These are phyloP conservation scores for Eonycteris spelaea DNA, from an alignment of 2,113 vertebrate species.

Conservation along the genomic window DNA sequence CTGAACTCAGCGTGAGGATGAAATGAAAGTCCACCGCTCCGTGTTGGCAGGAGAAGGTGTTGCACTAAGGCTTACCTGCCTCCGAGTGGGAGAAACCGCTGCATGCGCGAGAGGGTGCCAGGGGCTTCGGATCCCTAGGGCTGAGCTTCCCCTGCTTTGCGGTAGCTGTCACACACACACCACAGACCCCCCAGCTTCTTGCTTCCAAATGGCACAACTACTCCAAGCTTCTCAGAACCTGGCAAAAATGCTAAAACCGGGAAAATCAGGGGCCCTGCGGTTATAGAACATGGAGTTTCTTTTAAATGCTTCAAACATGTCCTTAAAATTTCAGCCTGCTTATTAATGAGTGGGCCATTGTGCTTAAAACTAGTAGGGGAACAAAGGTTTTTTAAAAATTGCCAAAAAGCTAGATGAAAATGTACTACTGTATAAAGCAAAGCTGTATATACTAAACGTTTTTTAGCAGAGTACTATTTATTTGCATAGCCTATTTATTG, in stretches of 20 bases:
- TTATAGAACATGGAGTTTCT: slow-evolving; percentile 31
- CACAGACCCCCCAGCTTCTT: neutral
- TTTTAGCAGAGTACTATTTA: slow-evolving; percentile 85
- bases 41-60: neutral
- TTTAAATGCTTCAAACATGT: slow-evolving; percentile 54
- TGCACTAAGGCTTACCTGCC: neutral
- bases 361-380: slow-evolving; percentile 65
- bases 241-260: neutral
- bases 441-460: slow-evolving; percentile 82
- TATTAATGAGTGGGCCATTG: slow-evolving; percentile 53
- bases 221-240: neutral
- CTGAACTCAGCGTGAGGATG: neutral
- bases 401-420: slow-evolving; percentile 68
- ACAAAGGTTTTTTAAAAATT: slow-evolving; percentile 52
- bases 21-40: neutral
- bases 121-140: neutral
- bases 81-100: neutral
- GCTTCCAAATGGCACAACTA: neutral
- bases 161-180: fast-evolving
- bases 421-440: slow-evolving; percentile 78
- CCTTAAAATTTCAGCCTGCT: slow-evolving; percentile 73
- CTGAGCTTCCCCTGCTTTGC: neutral
- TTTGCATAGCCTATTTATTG: slow-evolving; percentile 86
- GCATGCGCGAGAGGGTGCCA: neutral
- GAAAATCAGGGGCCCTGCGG: neutral